Base-by-base conservation (phyloP, 2,888 invertebrate genomes). In the Drosophila kanekoi region DNA sequence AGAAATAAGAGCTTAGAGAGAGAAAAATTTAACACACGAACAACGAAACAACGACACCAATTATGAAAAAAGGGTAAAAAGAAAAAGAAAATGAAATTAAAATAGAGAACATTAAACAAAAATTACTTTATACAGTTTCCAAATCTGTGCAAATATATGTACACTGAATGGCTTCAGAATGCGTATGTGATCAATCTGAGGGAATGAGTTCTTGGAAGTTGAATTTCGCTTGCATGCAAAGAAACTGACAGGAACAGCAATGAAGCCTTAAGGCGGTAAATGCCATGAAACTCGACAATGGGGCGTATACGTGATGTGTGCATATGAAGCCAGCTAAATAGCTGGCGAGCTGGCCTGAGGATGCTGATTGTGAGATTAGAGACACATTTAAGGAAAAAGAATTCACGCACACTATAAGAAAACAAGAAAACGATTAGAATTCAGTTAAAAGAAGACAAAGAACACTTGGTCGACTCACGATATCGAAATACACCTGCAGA, bases 11-110 rank as follows among this genome's bases (percentile, higher is more conserved):
- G 61, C 10, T 77, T 54, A 85, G 49, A 88, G 82, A 86, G 89
- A 72, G 89, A 86, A 86, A 89, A 86, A 89, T 73, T 86, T 86
- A 84, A 86, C 89, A 86, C 89, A 89, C 86, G 72, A 75, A 89
- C 33, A 82, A 74, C 79, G 49, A 85, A 68, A 75, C 65, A 83
- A 85, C 89, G 73, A 86, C 89, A 86, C 81, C 89, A 88, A 86
- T 86, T 79, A 74, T 68, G n/a, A 60, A 54, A 35, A 51, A 51
- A 47, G 33, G 41, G 44, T 53, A 57, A 9, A 28, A 28, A 8
- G 8, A 28, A 43, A 72, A 60, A 33, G 16, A 37, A 67, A 74
- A 51, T 44, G 16, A 54, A 58, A 40, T 20, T 37, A 51, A 20
- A 37, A 20, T 41, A 16, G 8, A 51, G 11, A 45, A 35, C 9